These are phyloP conservation scores for Ochropleura plecta DNA, from an alignment of 2,888 invertebrate species.

Conservation along the genomic window DNA sequence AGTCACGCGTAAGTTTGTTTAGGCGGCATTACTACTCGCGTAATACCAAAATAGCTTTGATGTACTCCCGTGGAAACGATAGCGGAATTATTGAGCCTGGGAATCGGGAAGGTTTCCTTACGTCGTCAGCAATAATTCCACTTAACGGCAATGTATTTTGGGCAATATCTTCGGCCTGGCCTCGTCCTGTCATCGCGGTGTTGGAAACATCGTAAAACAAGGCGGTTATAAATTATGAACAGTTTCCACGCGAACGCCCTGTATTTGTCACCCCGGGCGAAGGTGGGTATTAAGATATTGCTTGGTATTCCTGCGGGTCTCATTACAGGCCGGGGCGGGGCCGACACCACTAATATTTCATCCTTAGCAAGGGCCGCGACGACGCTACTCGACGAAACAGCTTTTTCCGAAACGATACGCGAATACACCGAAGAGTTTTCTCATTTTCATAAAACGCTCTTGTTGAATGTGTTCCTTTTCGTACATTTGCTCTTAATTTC, in stretches of 20 bases:
- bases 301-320: slow-evolving; percentile 88
- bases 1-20: slow-evolving; percentile 74
- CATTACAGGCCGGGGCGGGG: slow-evolving; percentile 84
- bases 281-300: slow-evolving; percentile 89
- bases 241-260: slow-evolving; percentile 84
- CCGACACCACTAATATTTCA: slow-evolving; percentile 87
- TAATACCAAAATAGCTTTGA: slow-evolving; percentile 78
- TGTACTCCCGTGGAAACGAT: slow-evolving; percentile 71
- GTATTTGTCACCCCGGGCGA: slow-evolving; percentile 88
- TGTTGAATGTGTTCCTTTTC: slow-evolving; percentile 66
- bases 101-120: slow-evolving; percentile 72
- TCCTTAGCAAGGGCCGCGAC: slow-evolving; percentile 77
- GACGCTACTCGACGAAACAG: slow-evolving; percentile 72
- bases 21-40: slow-evolving; percentile 72
- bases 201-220: slow-evolving; percentile 81
- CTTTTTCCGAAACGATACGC: slow-evolving; percentile 73
- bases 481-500: slow-evolving; percentile 82
- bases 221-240: slow-evolving; percentile 89
- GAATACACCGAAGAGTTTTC: slow-evolving; percentile 72
- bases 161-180: slow-evolving; percentile 75
- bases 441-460: slow-evolving; percentile 80
- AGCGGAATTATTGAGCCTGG: slow-evolving; percentile 73
- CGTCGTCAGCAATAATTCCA: slow-evolving; percentile 82
- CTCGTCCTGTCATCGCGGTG: slow-evolving; percentile 81
- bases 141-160: slow-evolving; percentile 72